Base-by-base conservation (phyloP, 2,888 invertebrate genomes). In the Sepioteuthis lessoniana region DNA sequence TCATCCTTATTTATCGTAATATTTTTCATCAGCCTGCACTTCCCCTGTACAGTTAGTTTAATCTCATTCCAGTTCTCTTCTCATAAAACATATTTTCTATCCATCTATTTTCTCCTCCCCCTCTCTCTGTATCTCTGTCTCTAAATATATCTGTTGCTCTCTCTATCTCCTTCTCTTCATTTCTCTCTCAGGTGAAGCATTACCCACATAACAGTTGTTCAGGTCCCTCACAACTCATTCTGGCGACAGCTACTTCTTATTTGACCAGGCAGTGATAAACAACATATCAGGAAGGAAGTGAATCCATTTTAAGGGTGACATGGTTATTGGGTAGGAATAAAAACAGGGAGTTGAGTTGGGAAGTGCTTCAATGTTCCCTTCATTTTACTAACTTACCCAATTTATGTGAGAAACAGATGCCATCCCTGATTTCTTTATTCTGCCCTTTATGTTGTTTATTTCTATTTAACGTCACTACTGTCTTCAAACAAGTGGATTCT, bases 201-300 rank as follows among this genome's bases (percentile, higher is more conserved):
- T n/a, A 76, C 76, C n/a, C n/a, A n/a, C n/a, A n/a, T 2, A 76
- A 76, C 76, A 76, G 76, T 76, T 76, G 76, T 76, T 76, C 76
- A 76, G 76, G 16, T 10, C 76, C 21, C n/a, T 76, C 76, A 76
- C 76, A n/a, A 76, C 19, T n/a, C 76, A 76, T 76, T n/a, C n/a
- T 76, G 76, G 76, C 7, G n/a, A 76, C 76, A 76, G 76, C n/a
- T 55, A 55, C 55, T n/a, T 76, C 76, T 76, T 76, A 76, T 76
- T 76, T 76, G 76, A 76, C 76, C 76, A 76, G 76, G 76, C 76
- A 76, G n/a, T 76, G 76, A n/a, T 76, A 76, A 76, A n/a, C 76
- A 76, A 76, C n/a, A 76, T 21, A 76, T 76, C n/a, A 76, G n/a
- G 76, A 76, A 76, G 76, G 76, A 76, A 76, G 76, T 76, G 76